Conservation (phyloP, 2,797 vertebrate species). For the Syndactyla subalaris region DNA sequence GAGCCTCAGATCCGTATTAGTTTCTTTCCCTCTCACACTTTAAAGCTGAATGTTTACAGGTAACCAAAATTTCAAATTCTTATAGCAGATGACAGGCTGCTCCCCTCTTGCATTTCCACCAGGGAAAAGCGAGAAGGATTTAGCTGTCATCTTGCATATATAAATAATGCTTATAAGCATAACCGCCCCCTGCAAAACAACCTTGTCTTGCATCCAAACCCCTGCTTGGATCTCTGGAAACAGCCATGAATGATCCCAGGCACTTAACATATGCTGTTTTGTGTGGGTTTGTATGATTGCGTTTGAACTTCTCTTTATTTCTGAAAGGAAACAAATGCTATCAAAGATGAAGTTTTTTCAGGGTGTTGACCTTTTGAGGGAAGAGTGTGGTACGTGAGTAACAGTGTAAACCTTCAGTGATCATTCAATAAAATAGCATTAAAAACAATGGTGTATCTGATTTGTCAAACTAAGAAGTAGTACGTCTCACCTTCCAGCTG, state of each 20-base stretch:
- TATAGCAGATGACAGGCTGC: not conserved
- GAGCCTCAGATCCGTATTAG: not conserved
- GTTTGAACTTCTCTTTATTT: not conserved
- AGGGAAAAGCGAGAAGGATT: not conserved
- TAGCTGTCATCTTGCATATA: not conserved
- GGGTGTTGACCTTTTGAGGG: not conserved
- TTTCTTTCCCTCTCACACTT: not conserved
- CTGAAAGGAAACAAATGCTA: not conserved
- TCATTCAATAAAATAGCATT: constrained; percentile 15
- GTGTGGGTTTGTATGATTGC: not conserved
- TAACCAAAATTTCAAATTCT: not conserved
- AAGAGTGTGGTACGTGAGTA: not conserved
- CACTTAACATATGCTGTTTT: accelerated
- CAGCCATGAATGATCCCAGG: not conserved
- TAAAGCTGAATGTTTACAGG: not conserved
- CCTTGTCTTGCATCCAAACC: not conserved
- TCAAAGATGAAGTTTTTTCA: not conserved
- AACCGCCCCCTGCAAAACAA: not conserved
- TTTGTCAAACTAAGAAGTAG: constrained; percentile 29
- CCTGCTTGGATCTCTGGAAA: not conserved
- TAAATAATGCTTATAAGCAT: not conserved
- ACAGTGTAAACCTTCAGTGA: not conserved
- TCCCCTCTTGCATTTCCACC: not conserved
- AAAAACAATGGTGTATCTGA: constrained; percentile 12
- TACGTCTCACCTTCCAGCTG: constrained; percentile 6